phyloP scores from a whole-genome alignment of 2,888 invertebrate species.

The Ditylenchus weischeri region DNA sequence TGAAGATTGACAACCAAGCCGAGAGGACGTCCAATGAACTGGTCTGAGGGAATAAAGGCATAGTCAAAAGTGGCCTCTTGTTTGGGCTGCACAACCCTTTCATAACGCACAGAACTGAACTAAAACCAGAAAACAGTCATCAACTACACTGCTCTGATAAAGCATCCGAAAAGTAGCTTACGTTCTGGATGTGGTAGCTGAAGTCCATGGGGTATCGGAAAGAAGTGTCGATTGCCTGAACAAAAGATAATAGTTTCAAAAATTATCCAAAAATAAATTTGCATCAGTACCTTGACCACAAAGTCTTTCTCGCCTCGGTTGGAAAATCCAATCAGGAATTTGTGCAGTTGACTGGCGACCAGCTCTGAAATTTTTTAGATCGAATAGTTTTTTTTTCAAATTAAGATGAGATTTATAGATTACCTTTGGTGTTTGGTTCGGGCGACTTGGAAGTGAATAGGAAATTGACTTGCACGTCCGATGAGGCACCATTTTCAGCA shows the following conservation, averaged over 20 bases:
- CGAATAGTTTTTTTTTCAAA: conserved; percentile 3
- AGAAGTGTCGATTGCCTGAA: conserved; percentile 79
- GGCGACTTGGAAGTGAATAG: conserved; percentile 73
- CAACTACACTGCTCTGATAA: background rate
- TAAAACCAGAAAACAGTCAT: conserved; percentile 47
- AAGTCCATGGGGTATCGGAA: conserved; percentile 99
- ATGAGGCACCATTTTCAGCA: conserved; percentile 69
- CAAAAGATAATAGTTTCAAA: no score
- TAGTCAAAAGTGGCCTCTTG: conserved; percentile 92
- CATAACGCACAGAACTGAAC: conserved; percentile 84
- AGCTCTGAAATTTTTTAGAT: conserved; percentile 67
- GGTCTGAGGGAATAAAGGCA: conserved; percentile 88
- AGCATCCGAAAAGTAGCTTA: background rate
- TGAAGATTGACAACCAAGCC: conserved; percentile 75
- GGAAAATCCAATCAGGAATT: conserved; percentile 89
- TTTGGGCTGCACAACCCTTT: conserved; percentile 80
- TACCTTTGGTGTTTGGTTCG: conserved; percentile 15
- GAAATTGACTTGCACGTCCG: conserved; percentile 84
- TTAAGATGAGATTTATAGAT: no score
- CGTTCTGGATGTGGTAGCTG: conserved; percentile 92
- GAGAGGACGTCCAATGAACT: conserved; percentile 93
- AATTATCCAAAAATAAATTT: no score
- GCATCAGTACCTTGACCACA: conserved; percentile 69
- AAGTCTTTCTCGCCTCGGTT: conserved; percentile 91
- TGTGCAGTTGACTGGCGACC: conserved; percentile 84